phyloP scores from a whole-genome alignment of 2,797 vertebrate species.

The Thaleichthys pacificus region DNA sequence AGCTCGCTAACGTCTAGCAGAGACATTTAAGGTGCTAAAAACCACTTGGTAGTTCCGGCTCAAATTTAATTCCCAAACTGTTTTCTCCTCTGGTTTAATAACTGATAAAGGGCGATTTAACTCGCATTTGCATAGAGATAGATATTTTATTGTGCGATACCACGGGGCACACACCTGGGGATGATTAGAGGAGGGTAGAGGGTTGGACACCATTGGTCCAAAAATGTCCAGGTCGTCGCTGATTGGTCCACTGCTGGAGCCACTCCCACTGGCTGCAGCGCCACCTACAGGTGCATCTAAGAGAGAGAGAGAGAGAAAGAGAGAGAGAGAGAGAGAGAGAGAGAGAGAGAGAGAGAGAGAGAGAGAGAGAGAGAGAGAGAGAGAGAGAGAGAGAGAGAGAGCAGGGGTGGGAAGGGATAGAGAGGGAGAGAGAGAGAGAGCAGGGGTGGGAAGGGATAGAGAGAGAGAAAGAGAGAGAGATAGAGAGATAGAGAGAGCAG shows the following conservation, averaged over 20 bases:
- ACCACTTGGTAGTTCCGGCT: too few species aligned
- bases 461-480: constrained; percentile 25
- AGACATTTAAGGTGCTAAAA: too few species aligned
- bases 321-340: neutral
- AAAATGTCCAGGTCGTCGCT: constrained; percentile 93
- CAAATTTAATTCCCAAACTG: too few species aligned
- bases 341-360: neutral
- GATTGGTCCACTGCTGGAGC: constrained; percentile 66
- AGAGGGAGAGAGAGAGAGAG: constrained; percentile 3
- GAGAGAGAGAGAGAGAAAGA: constrained; percentile 23
- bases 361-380: neutral
- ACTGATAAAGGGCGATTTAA: too few species aligned
- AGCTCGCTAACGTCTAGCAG: too few species aligned
- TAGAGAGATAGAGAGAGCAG: neutral
- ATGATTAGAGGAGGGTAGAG: constrained; percentile 80
- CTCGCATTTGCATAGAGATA: too few species aligned
- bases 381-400: neutral
- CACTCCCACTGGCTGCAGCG: constrained; percentile 71
- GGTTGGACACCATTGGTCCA: constrained; percentile 97
- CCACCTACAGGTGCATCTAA: constrained; percentile 82
- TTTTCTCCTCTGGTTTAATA: too few species aligned
- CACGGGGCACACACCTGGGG: constrained; percentile 52
- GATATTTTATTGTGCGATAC: too few species aligned
- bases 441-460: neutral
- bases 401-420: too few species aligned